Percentiles rank a stretch among this genome's conserved stretches.
Conservation (phyloP, 2,113 vertebrate species). For the Microcebus tavaratra region DNA sequence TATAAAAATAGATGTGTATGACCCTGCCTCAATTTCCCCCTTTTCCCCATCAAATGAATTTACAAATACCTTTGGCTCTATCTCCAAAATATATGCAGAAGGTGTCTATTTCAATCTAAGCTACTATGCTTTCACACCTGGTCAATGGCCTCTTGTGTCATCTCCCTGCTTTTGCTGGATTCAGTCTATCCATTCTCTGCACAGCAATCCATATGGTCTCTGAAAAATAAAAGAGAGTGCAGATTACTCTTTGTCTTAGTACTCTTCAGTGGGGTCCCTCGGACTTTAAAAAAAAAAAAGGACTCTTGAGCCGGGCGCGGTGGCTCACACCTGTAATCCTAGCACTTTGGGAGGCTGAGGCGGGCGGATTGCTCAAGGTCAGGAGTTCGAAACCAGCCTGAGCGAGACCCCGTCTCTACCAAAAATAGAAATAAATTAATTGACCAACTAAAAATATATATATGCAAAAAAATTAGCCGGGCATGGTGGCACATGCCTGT, state of each 20-base stretch:
- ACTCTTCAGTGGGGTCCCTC: background rate
- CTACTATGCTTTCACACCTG: background rate
- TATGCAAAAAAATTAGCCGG: too few relatives aligned
- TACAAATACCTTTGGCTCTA: background rate
- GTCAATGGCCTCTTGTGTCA: background rate
- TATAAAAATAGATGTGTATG: background rate
- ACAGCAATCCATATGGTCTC: background rate
- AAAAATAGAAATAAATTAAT: too few relatives aligned
- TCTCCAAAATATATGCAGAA: background rate
- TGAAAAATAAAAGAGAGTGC: background rate
- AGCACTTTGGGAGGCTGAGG: too few relatives aligned
- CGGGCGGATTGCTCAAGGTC: too few relatives aligned
- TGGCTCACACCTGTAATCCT: too few relatives aligned
- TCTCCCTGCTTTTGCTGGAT: background rate
- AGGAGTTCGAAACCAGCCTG: too few relatives aligned
- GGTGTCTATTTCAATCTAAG: background rate
- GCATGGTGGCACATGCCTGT: too few relatives aligned
- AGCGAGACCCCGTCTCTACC: too few relatives aligned
- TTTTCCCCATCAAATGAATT: background rate
- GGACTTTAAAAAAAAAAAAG: background rate
- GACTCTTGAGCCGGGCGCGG: too few relatives aligned
- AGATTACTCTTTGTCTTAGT: too few relatives aligned
- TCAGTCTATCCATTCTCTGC: background rate
- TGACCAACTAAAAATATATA: too few relatives aligned
- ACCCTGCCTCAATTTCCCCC: background rate